A percentile compares a stretch with the other conserved stretches of the same genome.
phyloP scores from a whole-genome alignment of 2,888 invertebrate genomes.

The Pristionchus entomophagus region DNA sequence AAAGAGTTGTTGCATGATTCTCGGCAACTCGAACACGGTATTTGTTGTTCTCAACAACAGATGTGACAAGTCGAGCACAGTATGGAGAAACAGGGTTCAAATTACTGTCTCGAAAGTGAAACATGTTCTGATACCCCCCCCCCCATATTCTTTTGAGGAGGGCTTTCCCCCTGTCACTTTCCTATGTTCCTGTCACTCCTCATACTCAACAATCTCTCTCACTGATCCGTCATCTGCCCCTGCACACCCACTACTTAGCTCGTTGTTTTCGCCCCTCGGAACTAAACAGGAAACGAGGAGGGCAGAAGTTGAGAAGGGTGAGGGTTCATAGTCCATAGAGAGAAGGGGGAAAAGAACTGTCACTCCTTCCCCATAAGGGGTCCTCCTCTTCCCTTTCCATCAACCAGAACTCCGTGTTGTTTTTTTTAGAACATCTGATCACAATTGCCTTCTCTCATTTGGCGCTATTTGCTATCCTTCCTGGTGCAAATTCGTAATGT shows the following conservation, averaged over 20 bases:
- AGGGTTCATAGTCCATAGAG: not conserved
- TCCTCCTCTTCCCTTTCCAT: too few relatives aligned
- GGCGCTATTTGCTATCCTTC: too few relatives aligned
- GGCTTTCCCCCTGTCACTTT: slow-evolving; percentile 4
- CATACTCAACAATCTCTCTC: not conserved
- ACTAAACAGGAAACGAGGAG: slow-evolving; percentile 10
- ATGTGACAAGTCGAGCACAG: too few relatives aligned
- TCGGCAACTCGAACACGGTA: too few relatives aligned
- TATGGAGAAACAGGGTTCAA: too few relatives aligned
- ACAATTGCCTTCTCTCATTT: not conserved
- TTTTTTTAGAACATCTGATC: too few relatives aligned
- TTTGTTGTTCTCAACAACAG: too few relatives aligned
- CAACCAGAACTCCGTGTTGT: too few relatives aligned
- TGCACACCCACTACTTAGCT: not conserved
- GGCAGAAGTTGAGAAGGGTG: not conserved
- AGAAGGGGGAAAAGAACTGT: not conserved
- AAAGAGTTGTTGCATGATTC: too few relatives aligned
- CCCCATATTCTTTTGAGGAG: not conserved
- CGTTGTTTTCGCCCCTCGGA: slow-evolving; percentile 14
- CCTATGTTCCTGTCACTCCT: not conserved
- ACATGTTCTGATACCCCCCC: slow-evolving; percentile 7
- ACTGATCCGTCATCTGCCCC: not conserved
- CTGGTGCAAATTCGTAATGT: too few relatives aligned
- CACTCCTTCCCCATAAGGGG: too few relatives aligned
- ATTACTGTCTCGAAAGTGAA: not conserved